Evolutionary conservation across 2,113 vertebrate species (phyloP), one percentile per base, ranked within the genome.

Genomic region (Dendropsophus ebraccatus): DNA sequence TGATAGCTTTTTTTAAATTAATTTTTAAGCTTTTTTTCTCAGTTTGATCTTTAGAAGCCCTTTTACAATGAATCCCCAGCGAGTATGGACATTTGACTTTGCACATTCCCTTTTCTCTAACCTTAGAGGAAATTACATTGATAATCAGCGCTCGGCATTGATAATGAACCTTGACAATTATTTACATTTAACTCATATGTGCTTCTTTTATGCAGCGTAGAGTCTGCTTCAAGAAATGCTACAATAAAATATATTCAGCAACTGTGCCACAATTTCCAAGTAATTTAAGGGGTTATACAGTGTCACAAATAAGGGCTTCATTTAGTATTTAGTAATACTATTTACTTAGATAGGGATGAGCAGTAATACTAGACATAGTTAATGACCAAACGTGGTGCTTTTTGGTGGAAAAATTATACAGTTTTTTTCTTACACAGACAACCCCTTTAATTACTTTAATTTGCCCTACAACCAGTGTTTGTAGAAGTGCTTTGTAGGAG

Each of bases 31-130:
- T 78, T 69, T 78, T 79, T 78, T 85, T 67, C 58, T 69, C 45
- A 78, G 83, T 37, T 76, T 85, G 83, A 85, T 79, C 83, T 85
- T 85, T 85, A 85, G 58, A 85, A 85, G 83, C 74, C 75, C 74
- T 85, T 85, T 85, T 58, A 62, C 78, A 58, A 50, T 69, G 83
- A 78, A 85, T 85, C 83, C 83, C 83, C 8, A 60, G 83, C 70
- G 83, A 85, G 83, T 70, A n/a, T 85, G 83, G 83, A 85, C 83
- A 79, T 85, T 67, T 69, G 74, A 85, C 58, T 85, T 49, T 32
- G 17, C 70, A 56, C 52, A 83, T 45, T 75, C 54, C 14, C 70
- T 69, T 62, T 84, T 65, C 37, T 69, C 41, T 49, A 78, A 65
- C 58, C 60, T 75, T 60, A 37, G 45, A 77, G 49, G 60, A 78